Evolutionary conservation across 2,888 invertebrate genomes (phyloP), one percentile per base, ranked within the genome.

Genomic region (Eumacrocentrus americanus): DNA sequence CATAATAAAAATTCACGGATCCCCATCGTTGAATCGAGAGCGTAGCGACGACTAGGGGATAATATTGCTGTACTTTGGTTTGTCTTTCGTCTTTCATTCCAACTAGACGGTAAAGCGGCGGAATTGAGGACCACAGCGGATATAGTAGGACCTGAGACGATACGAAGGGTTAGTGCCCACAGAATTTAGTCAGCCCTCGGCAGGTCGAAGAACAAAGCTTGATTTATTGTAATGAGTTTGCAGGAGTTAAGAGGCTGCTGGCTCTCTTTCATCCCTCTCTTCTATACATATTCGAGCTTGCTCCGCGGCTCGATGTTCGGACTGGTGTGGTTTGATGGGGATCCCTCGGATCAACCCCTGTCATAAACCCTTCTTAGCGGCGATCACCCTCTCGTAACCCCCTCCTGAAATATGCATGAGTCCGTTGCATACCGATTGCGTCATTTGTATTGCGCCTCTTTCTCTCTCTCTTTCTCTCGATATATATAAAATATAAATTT

Each of bases 201-300:
- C 69, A 67, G 72, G 70, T 72, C 77, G 79, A 76, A 77, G 80
- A 80, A 80, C 79, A 80, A 80, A 81, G 80, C 80, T 80, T 81
- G 80, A 80, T 81, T 81, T 80, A 81, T 81, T 79, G 80, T 80
- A 80, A 80, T 80, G 81, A 81, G 81, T 80, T 81, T 79, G 79
- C 74, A 72, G 78, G 78, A 79, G 79, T 80, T 80, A 79, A 79
- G 79, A 80, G 80, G 78, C 61, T 61, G 54, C 64, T 61, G 55
- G 50, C 63, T 16, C 44, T 55, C 48, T 56, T 50, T 64, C 62
- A 58, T 60, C 53, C 53, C 63, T 56, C 44, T 34, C 40, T n/a
- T n/a, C n/a, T n/a, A n/a, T 47, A 14, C 40, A 42, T 34, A 44
- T 54, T 20, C 23, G 18, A 12, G 44, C 16, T 54, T 62, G 40